Conservation (phyloP, 2,797 vertebrate genomes). For the Ptychadena robeensis region DNA sequence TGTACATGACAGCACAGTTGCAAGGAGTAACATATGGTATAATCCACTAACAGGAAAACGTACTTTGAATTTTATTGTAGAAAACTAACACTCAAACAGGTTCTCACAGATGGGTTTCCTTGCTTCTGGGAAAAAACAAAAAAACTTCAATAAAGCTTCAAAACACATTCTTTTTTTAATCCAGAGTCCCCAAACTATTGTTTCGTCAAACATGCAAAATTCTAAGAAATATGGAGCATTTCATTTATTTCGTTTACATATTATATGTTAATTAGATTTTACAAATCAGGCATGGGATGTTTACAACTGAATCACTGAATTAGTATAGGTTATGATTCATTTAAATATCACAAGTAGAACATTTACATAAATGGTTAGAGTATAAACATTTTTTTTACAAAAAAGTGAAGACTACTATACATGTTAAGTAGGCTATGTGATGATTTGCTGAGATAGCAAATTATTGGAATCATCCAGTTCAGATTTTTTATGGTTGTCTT, state of each 20-base stretch:
- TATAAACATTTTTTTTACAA: too few species aligned
- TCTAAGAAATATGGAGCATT: background rate
- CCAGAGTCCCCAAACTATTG: slow-evolving; percentile 22
- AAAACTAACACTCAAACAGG: slow-evolving; percentile 99
- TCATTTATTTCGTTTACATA: slow-evolving; percentile 4
- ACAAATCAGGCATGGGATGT: background rate
- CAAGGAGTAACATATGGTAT: slow-evolving; percentile 95
- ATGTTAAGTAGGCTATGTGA: too few species aligned
- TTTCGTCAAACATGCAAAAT: slow-evolving; percentile 14
- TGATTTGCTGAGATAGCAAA: too few species aligned
- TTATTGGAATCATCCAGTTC: too few species aligned
- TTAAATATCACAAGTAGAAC: too few species aligned
- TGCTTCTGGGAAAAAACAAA: slow-evolving; percentile 82
- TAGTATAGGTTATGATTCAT: too few species aligned
- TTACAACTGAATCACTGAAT: background rate
- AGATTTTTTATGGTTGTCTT: too few species aligned
- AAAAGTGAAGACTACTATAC: too few species aligned
- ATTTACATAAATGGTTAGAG: too few species aligned
- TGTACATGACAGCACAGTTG: slow-evolving; percentile 94
- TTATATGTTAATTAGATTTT: background rate
- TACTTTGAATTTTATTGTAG: slow-evolving; percentile 98
- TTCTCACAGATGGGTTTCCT: slow-evolving; percentile 94
- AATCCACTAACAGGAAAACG: slow-evolving; percentile 94
- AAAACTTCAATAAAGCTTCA: slow-evolving; percentile 77
- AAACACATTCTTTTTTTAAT: slow-evolving; percentile 69